Evolutionary conservation across 2,113 vertebrate genomes (phyloP), one percentile per base, ranked within the genome.

Genomic region (Lamprotornis superbus): DNA sequence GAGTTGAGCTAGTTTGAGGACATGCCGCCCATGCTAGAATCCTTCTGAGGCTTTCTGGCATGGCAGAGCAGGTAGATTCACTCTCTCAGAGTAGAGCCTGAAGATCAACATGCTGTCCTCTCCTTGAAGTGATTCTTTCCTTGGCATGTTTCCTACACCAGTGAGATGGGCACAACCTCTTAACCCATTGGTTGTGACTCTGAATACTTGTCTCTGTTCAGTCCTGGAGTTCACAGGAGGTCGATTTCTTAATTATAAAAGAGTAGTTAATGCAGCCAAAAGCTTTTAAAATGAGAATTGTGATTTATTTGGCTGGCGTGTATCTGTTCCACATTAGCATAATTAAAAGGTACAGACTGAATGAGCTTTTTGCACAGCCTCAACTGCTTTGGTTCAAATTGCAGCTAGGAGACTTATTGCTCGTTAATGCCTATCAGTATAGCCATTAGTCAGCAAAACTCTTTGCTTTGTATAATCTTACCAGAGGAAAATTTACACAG

Each of bases 221-320:
- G 42, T 93, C 33, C 83, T 64, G 76, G 25, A 70, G 83, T 93
- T 94, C 92, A 95, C 76, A 84, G 79, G 71, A 97, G 95, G 96
- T 98, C 94, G 75, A 98, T 98, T 93, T 97, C 97, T 94, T 97
- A 97, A 97, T 98, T 98, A 97, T 94, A 97, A 97, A 97, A 69
- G 77, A 95, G 95, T 95, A 97, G 95, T 96, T 98, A 97, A 97
- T 97, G 90, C 94, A 87, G 86, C 85, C 93, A 96, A 97, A 97
- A 95, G 94, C 94, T 96, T 96, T 97, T 95, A 96, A 96, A 97
- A 95, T 96, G 92, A 94, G 93, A 97, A 87, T 86, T 95, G 93
- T 97, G 95, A 97, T 98, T 98, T 97, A 97, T 97, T 95, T 97
- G 95, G 73, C 92, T 91, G 79, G 74, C 4, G 2, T 61, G 84